phyloP scores from a whole-genome alignment of 2,888 invertebrate genomes.

The Seira ritae region DNA sequence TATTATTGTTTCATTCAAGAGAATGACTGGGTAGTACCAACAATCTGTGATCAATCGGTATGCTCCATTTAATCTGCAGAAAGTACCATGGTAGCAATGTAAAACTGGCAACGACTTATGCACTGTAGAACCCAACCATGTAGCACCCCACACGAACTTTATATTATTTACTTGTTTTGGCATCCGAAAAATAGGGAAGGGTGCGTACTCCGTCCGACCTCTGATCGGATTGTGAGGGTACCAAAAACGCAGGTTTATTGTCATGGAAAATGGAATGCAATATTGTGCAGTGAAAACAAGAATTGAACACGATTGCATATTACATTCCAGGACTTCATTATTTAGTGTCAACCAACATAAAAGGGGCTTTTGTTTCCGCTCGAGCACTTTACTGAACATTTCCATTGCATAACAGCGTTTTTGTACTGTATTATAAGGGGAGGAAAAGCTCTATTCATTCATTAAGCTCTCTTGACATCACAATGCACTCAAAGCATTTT shows the following conservation, averaged over 20 bases:
- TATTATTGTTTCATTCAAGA: too few relatives aligned
- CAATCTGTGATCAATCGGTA: too few relatives aligned
- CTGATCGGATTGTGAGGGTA: too few relatives aligned
- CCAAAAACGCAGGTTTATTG: conserved; percentile 26
- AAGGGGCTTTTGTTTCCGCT: conserved; percentile 39
- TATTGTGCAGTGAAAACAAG: conserved; percentile 45
- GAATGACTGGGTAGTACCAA: too few relatives aligned
- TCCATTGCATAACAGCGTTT: too few relatives aligned
- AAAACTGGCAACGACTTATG: too few relatives aligned
- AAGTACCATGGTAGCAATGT: neutral
- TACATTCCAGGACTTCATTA: conserved; percentile 57
- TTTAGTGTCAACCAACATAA: conserved; percentile 50
- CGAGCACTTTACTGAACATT: too few relatives aligned
- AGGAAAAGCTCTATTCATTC: conserved; percentile 44
- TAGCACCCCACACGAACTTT: conserved; percentile 50
- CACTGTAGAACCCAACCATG: too few relatives aligned
- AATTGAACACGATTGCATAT: conserved; percentile 52
- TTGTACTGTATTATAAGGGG: too few relatives aligned
- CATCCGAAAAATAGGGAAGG: conserved; percentile 23
- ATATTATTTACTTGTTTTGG: too few relatives aligned
- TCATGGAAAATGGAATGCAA: conserved; percentile 31
- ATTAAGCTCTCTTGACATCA: too few relatives aligned
- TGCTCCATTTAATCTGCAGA: conserved; percentile 53
- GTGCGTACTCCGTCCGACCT: too few relatives aligned
- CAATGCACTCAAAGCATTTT: conserved; percentile 21